Conservation (phyloP, 1,140 invertebrate genomes). For the Anastrepha obliqua region DNA sequence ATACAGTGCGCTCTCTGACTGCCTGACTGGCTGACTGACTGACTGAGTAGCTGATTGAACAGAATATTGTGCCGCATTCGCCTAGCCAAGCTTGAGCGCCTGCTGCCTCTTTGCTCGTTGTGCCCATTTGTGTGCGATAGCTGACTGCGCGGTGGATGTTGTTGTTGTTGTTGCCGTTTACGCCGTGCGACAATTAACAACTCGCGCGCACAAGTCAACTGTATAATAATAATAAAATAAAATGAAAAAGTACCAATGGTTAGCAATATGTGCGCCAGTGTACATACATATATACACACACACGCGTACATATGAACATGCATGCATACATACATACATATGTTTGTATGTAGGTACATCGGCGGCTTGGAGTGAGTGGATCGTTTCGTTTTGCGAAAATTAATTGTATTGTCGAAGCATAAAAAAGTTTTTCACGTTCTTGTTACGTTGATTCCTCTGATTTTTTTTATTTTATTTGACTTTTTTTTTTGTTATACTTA, state of each 20-base stretch:
- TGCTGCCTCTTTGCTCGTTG: not conserved
- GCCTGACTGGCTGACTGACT: conserved; percentile 9
- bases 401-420: conserved; percentile 27
- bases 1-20: not conserved
- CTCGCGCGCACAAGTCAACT: conserved; percentile 31
- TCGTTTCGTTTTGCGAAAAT: conserved; percentile 48
- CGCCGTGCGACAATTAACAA: conserved; percentile 47
- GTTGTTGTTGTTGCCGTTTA: conserved; percentile 18
- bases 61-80: not conserved
- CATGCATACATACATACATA: not conserved
- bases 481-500: not conserved
- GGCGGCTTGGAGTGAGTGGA: not conserved
- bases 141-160: not conserved
- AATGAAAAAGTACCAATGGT: not conserved
- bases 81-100: not conserved
- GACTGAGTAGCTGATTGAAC: not conserved
- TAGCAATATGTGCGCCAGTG: not conserved
- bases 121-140: not conserved
- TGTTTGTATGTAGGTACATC: not conserved
- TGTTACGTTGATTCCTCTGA: not conserved
- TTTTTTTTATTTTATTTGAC: not conserved
- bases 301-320: not conserved
- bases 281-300: not conserved
- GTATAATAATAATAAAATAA: not conserved
- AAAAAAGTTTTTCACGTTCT: conserved; percentile 19